Percentiles rank a stretch among this genome's conserved stretches.
Evolutionary conservation across 2,888 invertebrate genomes (phyloP).

Genomic region (Thymelicus sylvestris): DNA sequence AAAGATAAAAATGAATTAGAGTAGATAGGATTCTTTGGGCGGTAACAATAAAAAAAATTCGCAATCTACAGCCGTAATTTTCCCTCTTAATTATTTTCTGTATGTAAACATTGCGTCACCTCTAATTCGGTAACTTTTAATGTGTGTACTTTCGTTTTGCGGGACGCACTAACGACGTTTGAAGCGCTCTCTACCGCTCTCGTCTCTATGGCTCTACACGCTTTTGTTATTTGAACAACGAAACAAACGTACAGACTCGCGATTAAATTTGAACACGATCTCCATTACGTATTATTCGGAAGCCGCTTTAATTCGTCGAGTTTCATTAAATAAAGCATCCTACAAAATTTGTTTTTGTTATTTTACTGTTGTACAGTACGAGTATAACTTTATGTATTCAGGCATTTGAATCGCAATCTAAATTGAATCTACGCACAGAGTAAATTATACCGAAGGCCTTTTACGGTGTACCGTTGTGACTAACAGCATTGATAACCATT

Average conservation of each 20-base stretch:
- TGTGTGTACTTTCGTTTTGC: slow-evolving; percentile 76
- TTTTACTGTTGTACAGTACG: background rate
- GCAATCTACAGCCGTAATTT: background rate
- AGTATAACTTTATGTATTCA: background rate
- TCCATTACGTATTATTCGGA: slow-evolving; percentile 49
- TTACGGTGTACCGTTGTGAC: slow-evolving; percentile 12
- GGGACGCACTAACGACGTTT: slow-evolving; percentile 66
- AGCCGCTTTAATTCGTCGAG: slow-evolving; percentile 45
- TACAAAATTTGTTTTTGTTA: slow-evolving; percentile 42
- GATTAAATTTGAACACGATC: slow-evolving; percentile 60
- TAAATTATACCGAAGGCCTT: slow-evolving; percentile 6
- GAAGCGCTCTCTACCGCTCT: slow-evolving; percentile 69
- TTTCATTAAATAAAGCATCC: slow-evolving; percentile 43
- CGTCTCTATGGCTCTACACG: slow-evolving; percentile 64
- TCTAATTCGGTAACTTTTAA: slow-evolving; percentile 78
- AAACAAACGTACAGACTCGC: slow-evolving; percentile 68
- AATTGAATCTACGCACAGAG: slow-evolving; percentile 10
- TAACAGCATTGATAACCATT: slow-evolving; percentile 27
- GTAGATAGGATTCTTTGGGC: no score
- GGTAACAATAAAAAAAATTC: no score
- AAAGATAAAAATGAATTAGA: no score
- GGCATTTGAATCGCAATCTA: background rate
- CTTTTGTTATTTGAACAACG: slow-evolving; percentile 74
- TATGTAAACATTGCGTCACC: slow-evolving; percentile 57
- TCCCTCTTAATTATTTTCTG: slow-evolving; percentile 6